These are phyloP conservation scores for Xanthorhoe designata DNA, from an alignment of 2,888 invertebrate genomes.

Conservation along the genomic window DNA sequence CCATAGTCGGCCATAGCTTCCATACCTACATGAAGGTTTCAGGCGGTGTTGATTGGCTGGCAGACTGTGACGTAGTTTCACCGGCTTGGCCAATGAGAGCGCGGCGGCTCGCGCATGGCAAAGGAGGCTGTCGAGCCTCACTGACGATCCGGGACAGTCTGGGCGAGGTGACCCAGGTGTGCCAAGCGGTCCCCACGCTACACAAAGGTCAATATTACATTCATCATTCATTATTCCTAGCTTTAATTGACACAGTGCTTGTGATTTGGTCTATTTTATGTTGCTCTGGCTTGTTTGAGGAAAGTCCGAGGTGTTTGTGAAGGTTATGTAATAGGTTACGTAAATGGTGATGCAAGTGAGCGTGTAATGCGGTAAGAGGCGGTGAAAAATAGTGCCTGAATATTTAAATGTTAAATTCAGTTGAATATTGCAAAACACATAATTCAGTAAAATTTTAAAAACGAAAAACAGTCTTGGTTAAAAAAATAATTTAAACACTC, in stretches of 20 bases:
- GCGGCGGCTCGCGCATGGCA: conserved; percentile 68
- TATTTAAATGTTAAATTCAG: neutral
- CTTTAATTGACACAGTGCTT: conserved; percentile 47
- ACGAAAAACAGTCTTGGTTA: no score
- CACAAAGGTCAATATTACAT: conserved; percentile 73
- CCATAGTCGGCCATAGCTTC: conserved; percentile 34
- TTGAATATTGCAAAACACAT: neutral
- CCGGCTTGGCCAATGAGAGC: conserved; percentile 67
- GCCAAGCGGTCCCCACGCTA: conserved; percentile 71
- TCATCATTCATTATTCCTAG: conserved; percentile 30
- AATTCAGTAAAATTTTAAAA: no score
- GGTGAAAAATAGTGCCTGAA: neutral
- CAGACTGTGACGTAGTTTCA: conserved; percentile 72
- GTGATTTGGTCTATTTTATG: conserved; percentile 31
- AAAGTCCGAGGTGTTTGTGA: conserved; percentile 31
- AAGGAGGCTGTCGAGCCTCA: conserved; percentile 62
- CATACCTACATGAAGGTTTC: conserved; percentile 82
- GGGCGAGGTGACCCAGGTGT: conserved; percentile 81
- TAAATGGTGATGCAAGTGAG: conserved; percentile 30
- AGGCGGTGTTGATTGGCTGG: conserved; percentile 67
- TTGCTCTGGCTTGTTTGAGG: conserved; percentile 20
- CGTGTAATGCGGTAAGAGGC: neutral
- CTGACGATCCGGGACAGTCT: conserved; percentile 67
- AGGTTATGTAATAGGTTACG: conserved; percentile 43
- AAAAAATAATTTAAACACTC: no score